Evolutionary conservation across 2,113 vertebrate species (phyloP).

Genomic region (Etia nguti): DNA sequence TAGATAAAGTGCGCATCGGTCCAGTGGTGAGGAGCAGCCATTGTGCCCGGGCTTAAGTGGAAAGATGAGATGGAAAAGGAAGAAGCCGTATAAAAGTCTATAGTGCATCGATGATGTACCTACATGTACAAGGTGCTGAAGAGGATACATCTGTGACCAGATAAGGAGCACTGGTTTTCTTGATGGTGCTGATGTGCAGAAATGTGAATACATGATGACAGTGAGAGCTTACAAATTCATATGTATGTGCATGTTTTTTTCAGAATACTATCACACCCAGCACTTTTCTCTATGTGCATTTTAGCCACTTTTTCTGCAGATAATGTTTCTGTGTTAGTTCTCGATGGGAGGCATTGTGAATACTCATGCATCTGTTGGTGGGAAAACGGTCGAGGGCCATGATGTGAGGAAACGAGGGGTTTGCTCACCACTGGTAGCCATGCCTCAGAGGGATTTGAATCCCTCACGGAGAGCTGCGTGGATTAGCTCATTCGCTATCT

Average conservation of each 20-base stretch:
- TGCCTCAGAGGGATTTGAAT: conserved; percentile 53
- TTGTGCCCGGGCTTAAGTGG: conserved; percentile 26
- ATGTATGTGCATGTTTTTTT: background rate
- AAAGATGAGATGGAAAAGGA: conserved; percentile 19
- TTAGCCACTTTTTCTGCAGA: conserved; percentile 6
- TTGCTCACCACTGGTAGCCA: conserved; percentile 20
- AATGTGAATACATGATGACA: background rate
- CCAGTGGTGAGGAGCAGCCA: conserved; percentile 41
- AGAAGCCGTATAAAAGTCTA: background rate
- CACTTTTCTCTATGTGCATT: background rate
- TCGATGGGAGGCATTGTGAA: background rate
- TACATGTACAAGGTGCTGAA: background rate
- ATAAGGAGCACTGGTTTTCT: conserved; percentile 18
- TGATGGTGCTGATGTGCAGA: conserved; percentile 12
- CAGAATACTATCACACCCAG: background rate
- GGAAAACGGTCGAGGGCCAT: conserved; percentile 4
- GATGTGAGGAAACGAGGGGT: conserved; percentile 19
- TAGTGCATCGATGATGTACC: background rate
- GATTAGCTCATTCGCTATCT: conserved; percentile 60
- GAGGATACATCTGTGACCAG: background rate
- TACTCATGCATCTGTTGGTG: background rate
- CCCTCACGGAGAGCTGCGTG: conserved; percentile 26
- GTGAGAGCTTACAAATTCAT: background rate
- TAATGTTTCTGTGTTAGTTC: background rate
- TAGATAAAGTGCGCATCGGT: conserved; percentile 67